Conservation (phyloP, 2,113 vertebrate species). For the Cyanistes caeruleus region DNA sequence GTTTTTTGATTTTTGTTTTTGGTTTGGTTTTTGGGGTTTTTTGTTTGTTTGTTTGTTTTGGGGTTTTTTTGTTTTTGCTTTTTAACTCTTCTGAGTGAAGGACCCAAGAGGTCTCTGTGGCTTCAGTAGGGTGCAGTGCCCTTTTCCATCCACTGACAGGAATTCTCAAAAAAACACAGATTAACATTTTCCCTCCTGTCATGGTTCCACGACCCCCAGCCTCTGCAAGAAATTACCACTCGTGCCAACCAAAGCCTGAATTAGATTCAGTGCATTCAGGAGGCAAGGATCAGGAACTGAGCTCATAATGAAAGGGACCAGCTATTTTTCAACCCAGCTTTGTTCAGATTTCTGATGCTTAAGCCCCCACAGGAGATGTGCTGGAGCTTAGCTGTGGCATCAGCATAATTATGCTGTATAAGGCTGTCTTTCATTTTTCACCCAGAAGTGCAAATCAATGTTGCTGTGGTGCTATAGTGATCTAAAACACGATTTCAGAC, state of each 20-base stretch:
- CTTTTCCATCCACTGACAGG: background rate
- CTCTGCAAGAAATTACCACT: background rate
- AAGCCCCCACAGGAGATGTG: background rate
- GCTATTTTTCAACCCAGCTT: background rate
- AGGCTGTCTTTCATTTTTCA: conserved; percentile 21
- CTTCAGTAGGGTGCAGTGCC: accelerated
- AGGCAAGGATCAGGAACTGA: background rate
- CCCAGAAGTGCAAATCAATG: conserved; percentile 7
- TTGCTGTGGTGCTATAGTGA: background rate
- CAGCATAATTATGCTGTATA: background rate
- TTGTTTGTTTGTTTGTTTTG: no score
- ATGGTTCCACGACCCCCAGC: background rate
- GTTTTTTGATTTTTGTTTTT: no score
- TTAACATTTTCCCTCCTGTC: background rate
- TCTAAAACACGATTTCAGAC: conserved; percentile 13
- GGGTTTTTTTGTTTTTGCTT: background rate
- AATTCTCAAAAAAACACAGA: background rate
- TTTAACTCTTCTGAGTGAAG: background rate
- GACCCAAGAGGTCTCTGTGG: background rate
- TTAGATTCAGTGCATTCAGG: background rate
- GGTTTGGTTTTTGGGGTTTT: no score
- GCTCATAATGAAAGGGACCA: background rate
- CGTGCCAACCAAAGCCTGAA: background rate
- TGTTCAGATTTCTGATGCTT: background rate
- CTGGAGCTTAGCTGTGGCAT: background rate